Evolutionary conservation across 1,140 invertebrate species (phyloP), one percentile per base, ranked within the genome.

Genomic region (Heliconius eleuchia): DNA sequence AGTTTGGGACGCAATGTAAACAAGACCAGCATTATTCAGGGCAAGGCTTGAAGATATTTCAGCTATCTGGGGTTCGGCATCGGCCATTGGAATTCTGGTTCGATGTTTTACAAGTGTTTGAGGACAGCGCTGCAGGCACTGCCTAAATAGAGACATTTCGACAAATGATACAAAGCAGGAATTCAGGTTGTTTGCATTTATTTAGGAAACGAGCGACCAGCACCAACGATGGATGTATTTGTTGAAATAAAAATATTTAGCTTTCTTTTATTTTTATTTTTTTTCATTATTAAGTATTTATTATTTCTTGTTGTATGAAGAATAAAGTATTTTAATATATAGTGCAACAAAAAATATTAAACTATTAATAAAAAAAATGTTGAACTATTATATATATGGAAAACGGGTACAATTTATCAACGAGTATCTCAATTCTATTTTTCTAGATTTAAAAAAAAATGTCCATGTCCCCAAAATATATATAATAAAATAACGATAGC

Each of bases 31-130:
- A 82, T 84, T 85, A 89, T 89, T 88, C 83, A 84, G 85, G 78
- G 76, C 84, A 87, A 80, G 79, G 84, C 82, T 87, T 81, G 81
- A 84, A 89, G 87, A 89, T 89, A 92, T 91, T 90, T 84, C 86
- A 88, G 88, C 80, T 89, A 92, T 92, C 86, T 84, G 82, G 71
- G 77, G 81, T 85, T 85, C 81, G 85, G 84, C 81, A 86, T 86
- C 85, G 85, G 83, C 79, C 82, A 82, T 85, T 80, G 86, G 83
- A 86, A 89, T 87, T 87, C 83, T 80, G 82, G 57, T 84, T 79
- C 80, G 73, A 84, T 85, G 83, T 85, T 84, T 85, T 84, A 85
- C 85, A 86, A 86, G 83, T 79, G 80, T 81, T 81, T 80, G 80
- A 60, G 76, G 79, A 79, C 76, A 81, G 70, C 27, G 76, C 70